Evolutionary conservation across 30 jellyfish, hydroid and myxozoan species (phyloP), one percentile per base, ranked within the genome.

Genomic region (Hydractinia echinata): DNA sequence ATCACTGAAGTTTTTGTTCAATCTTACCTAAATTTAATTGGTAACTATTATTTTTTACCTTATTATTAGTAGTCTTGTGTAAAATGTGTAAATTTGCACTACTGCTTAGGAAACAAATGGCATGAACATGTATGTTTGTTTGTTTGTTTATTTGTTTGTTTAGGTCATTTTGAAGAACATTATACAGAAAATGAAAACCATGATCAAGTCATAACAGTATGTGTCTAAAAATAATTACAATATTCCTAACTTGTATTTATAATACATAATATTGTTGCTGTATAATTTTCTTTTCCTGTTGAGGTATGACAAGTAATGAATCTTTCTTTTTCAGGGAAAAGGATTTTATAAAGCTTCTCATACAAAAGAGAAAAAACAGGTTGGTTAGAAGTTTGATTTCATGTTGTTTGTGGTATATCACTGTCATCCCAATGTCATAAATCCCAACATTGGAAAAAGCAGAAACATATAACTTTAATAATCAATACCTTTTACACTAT

Each of bases 1-100:
- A 85, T 85, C 81, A 85, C 90, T 9, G 97, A 90, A 62, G 87
- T 90, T 6, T 90, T 90, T 67, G 83, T 84, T 61, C 88, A 84
- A 44, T 90, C 86, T 7, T 89, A 89, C 62, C 62, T 89, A 30
- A 84, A 84, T 53, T 50, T 89, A 19, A 79, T 89, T 4, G 97
- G 95, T 84, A 83, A 67, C 76, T 19, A 10, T 39, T 5, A 16
- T 13, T 53, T 15, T 79, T 44, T 78, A 15, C 13, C 19, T 51
- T 16, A 7, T 5, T 18, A 10, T 16, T 16, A 5, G 61, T 0
- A 66, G 55, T 11, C 54, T 80, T n/a, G 14, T 49, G 73, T 54
- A 19, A 10, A 19, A 39, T 76, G 73, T 14, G 6, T 50, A 16
- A n/a, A 19, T 19, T 11, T 16, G 18, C 51, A 74, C 69, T 14